Evolutionary conservation across 2,888 invertebrate genomes (phyloP), one percentile per base, ranked within the genome.

Genomic region (Nomada ruficornis): DNA sequence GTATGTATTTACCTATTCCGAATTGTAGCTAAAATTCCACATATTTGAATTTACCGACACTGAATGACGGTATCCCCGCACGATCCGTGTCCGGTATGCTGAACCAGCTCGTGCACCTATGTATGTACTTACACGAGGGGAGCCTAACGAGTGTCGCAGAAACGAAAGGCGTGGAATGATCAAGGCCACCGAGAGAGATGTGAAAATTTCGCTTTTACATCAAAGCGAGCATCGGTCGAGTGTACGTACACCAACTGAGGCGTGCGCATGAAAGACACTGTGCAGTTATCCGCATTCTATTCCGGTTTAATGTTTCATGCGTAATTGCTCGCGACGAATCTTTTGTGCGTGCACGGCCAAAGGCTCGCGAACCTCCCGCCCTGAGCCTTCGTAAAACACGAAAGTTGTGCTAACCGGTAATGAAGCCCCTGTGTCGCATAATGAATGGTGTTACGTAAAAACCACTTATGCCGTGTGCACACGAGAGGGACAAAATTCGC

Each of bases 311-410:
- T 63, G 82, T 76, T 65, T 79, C 82, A 76, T 70, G 74, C 72
- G 71, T 85, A 85, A 85, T 85, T 85, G 77, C 75, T 64, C 23
- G 71, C 68, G 80, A 72, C 67, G 81, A 77, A 60, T 79, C 77
- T 69, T 84, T 84, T 84, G 84, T 80, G 60, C 80, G 77, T 68
- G 54, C 54, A 50, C 50, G 54, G 60, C 50, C 67, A 62, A 80
- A 65, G 70, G 62, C 20, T 18, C 44, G 60, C 55, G 60, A 54
- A 55, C 29, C 57, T 68, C 62, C 71, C 67, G 23, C 65, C 11
- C 2, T 4, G 2, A 20, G 52, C 54, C 26, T 36, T 10, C 26
- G 36, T 18, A 70, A 75, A 44, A 9, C 70, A 59, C 65, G 47
- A 57, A 77, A 82, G 52, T 78, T 60, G 57, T 65, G 59, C 71